Evolutionary conservation across 2,113 vertebrate genomes (phyloP), one percentile per base, ranked within the genome.

Genomic region (Catharus bicknelli): DNA sequence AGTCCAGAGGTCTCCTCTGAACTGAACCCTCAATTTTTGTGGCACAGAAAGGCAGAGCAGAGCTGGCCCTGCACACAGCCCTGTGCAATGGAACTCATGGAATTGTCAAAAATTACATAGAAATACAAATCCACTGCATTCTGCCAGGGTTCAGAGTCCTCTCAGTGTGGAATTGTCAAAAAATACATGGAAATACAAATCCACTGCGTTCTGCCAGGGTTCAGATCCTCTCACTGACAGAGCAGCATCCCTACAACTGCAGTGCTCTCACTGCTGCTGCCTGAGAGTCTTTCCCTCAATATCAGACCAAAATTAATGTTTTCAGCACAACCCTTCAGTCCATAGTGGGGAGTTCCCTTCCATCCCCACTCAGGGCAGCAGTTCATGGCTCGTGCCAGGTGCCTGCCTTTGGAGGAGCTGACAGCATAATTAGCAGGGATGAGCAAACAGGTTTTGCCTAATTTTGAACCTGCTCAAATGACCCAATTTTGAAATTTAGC

Each of bases 401-500:
- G 66, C 63, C 54, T 89, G 91, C 10, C 86, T 93, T 51, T 74
- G 90, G 59, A 83, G 72, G 21, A 67, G 40, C 42, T 93, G 95
- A 83, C 87, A 93, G 26, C 21, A 18, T 83, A 83, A 95, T 94
- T 90, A 74, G 23, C 82, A 86, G 67, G 57, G 75, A 62, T 55
- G 36, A 95, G 75, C 75, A 91, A 90, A 90, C 75, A 90, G 94
- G 75, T 92, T 95, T 90, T 95, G 55, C 93, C 91, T 77, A 80
- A 88, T 94, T 94, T 64, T 95, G 87, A 91, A 81, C 79, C 85
- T 23, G 34, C 61, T 94, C 64, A 88, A 63, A 91, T 66, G 85
- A 86, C 57, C 87, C 68, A 70, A 2, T 87, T 95, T 91, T 93
- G 90, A 95, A 95, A 96, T 95, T 94, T 86, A 96, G 87, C 87